Conservation (phyloP, 2,113 vertebrate genomes). For the Petaurus breviceps region DNA sequence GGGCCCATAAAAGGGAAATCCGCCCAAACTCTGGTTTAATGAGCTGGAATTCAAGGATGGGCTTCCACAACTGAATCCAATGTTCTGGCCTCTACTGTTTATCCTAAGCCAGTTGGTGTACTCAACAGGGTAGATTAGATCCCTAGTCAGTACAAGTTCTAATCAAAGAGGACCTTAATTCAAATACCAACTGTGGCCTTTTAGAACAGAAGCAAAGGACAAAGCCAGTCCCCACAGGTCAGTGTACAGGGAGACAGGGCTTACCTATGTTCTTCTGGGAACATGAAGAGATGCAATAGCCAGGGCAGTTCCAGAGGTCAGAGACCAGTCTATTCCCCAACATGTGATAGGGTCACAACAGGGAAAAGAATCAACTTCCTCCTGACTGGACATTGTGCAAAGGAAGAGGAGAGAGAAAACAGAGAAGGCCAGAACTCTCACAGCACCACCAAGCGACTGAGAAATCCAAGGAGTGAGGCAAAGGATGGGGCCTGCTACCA, state of each 20-base stretch:
- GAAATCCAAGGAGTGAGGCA: background rate
- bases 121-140: background rate
- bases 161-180: background rate
- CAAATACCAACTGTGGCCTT: background rate
- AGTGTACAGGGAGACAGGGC: background rate
- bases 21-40: background rate
- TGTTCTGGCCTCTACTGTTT: background rate
- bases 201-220: background rate
- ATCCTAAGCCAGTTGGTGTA: background rate
- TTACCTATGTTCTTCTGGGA: background rate
- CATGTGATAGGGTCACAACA: background rate
- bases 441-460: background rate
- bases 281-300: background rate
- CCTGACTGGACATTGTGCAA: background rate
- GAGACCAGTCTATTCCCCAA: background rate
- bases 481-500: background rate
- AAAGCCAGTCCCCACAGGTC: background rate
- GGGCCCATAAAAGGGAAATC: background rate
- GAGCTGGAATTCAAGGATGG: background rate
- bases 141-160: background rate
- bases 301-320: background rate
- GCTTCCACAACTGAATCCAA: background rate
- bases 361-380: background rate
- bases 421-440: background rate
- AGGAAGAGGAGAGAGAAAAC: background rate